phyloP scores from a whole-genome alignment of 2,888 invertebrate species.

The Pinctada fucata region DNA sequence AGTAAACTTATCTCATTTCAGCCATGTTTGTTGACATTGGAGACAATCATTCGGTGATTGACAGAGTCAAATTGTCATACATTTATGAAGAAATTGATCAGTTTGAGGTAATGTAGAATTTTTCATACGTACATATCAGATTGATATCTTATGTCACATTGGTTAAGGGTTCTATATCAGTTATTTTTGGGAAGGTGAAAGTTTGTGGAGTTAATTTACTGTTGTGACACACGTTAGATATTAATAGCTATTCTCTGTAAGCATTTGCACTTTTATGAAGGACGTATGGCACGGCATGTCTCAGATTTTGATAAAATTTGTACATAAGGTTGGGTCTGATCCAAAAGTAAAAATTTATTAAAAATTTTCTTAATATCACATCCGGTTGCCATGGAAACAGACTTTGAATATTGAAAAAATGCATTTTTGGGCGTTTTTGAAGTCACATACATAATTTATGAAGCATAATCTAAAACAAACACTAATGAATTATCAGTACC shows the following conservation, averaged over 20 bases:
- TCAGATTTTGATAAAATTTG: too few relatives aligned
- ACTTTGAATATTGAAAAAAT: too few relatives aligned
- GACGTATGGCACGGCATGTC: too few relatives aligned
- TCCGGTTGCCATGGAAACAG: too few relatives aligned
- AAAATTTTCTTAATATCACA: too few relatives aligned
- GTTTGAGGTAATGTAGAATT: slow-evolving; percentile 48
- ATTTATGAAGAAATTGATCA: slow-evolving; percentile 67
- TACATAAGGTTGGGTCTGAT: too few relatives aligned
- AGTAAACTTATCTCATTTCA: slow-evolving; percentile 45
- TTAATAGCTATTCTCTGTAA: neutral
- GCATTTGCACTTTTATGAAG: too few relatives aligned
- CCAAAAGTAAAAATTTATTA: too few relatives aligned
- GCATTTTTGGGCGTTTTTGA: too few relatives aligned
- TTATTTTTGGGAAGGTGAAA: neutral
- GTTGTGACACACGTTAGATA: neutral
- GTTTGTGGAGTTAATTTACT: neutral
- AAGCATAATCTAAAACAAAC: too few relatives aligned
- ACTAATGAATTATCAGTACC: too few relatives aligned
- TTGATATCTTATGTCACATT: neutral
- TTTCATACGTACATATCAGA: neutral
- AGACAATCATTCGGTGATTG: slow-evolving; percentile 72
- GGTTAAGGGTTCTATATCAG: neutral
- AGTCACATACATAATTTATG: too few relatives aligned
- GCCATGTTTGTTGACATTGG: slow-evolving; percentile 75
- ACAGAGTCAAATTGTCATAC: slow-evolving; percentile 73